Conservation (phyloP, 1,140 invertebrate genomes). For the Trichoplusia ni region DNA sequence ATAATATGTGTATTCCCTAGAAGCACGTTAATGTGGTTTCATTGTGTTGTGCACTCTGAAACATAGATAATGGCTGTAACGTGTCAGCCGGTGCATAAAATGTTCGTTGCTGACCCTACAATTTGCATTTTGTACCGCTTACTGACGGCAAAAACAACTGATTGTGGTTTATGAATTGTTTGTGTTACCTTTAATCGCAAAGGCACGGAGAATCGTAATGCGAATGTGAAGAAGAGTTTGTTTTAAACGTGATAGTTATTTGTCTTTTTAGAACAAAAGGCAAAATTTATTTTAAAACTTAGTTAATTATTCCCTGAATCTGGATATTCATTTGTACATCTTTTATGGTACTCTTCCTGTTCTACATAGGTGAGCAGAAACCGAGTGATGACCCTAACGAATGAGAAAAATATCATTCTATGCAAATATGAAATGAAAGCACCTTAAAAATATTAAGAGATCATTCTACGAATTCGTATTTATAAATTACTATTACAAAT, state of each 20-base stretch:
- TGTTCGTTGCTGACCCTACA: constrained; percentile 17
- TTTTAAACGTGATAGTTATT: too few species aligned
- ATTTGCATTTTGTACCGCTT: constrained; percentile 22
- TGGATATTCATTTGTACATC: too few species aligned
- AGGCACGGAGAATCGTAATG: background rate
- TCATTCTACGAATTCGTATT: constrained; percentile 6
- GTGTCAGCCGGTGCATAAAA: constrained; percentile 24
- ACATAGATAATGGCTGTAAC: constrained; percentile 28
- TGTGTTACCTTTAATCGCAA: constrained; percentile 2
- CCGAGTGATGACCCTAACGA: too few species aligned
- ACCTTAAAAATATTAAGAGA: background rate
- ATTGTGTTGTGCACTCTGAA: constrained; percentile 15
- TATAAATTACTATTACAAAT: constrained; percentile 4
- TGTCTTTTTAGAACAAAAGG: too few species aligned
- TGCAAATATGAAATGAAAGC: too few species aligned
- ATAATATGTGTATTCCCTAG: constrained; percentile 22
- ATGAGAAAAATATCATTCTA: too few species aligned
- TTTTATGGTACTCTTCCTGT: too few species aligned
- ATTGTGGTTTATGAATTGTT: constrained; percentile 24
- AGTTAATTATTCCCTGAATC: too few species aligned
- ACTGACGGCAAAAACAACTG: constrained; percentile 17
- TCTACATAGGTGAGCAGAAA: too few species aligned
- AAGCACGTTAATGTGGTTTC: constrained; percentile 26
- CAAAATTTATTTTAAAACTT: too few species aligned
- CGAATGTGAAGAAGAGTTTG: background rate